phyloP scores from a whole-genome alignment of 2,888 invertebrate genomes.

The Cistogaster globosa region DNA sequence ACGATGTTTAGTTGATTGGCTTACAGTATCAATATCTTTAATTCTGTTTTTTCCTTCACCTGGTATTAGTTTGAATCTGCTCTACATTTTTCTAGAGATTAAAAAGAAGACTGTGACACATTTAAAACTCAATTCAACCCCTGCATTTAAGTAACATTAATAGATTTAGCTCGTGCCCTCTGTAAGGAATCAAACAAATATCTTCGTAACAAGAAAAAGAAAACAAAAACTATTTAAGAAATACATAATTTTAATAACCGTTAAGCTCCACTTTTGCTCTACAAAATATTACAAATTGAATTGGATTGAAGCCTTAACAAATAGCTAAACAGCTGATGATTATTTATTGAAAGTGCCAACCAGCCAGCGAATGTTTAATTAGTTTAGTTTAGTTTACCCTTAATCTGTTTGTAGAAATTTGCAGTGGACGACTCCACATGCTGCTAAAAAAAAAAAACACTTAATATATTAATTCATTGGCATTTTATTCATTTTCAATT shows the following conservation, averaged over 20 bases:
- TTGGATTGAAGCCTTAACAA: constrained; percentile 20
- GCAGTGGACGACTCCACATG: constrained; percentile 19
- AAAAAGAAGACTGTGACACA: constrained; percentile 42
- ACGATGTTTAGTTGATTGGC: constrained; percentile 13
- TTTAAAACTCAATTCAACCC: constrained; percentile 58
- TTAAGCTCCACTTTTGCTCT: constrained; percentile 18
- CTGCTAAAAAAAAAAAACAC: neutral
- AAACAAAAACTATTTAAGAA: constrained; percentile 4
- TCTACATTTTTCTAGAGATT: constrained; percentile 35
- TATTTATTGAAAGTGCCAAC: constrained; percentile 18
- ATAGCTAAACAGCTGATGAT: constrained; percentile 46
- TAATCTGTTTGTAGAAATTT: neutral
- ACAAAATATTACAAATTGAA: neutral
- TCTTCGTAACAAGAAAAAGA: constrained; percentile 11
- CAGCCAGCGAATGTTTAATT: neutral
- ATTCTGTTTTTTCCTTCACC: constrained; percentile 53
- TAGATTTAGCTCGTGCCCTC: constrained; percentile 61
- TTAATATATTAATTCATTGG: constrained; percentile 31
- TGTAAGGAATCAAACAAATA: constrained; percentile 35
- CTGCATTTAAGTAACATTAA: constrained; percentile 23
- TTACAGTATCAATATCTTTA: constrained; percentile 42
- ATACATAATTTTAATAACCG: neutral
- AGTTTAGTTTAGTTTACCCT: constrained; percentile 34
- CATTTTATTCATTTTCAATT: constrained; percentile 37
- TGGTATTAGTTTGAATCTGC: constrained; percentile 47